Evolutionary conservation across 2,888 invertebrate species (phyloP), one percentile per base, ranked within the genome.

Genomic region (Drosophila barbarae): DNA sequence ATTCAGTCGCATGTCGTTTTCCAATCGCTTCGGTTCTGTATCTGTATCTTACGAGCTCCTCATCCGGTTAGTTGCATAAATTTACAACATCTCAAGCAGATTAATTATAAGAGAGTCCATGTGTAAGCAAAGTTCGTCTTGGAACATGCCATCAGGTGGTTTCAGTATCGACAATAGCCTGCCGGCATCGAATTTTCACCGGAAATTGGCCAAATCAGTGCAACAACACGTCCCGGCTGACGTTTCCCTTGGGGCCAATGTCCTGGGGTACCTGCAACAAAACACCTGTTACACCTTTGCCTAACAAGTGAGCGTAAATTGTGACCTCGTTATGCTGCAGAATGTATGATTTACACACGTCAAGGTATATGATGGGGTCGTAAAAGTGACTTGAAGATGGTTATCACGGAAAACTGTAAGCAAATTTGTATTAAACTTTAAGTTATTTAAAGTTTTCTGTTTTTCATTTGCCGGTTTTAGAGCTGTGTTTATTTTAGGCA

Each of bases 201-300:
- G 52, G 52, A 61, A 38, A 63, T 83, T 84, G 69, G 61, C 80
- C 51, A 61, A 82, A 83, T 83, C 66, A 59, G 18, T 35, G 55
- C 44, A 72, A 47, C 49, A 75, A 73, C 82, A 83, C 84, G 82
- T 71, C 41, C 39, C 3, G 13, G 26, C 13, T 18, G 46, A 10
- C 13, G 12, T 52, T 36, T 66, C 8, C 9, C 18, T 23, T 32
- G n/a, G 2, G 42, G 52, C 35, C 38, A 36, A 35, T 56, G 38
- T 53, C 44, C 69, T 46, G 18, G 36, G 56, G 56, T 47, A 46
- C 52, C 49, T 61, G 59, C 57, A 36, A 36, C 44, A 30, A 42
- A 47, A 71, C 77, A 80, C 83, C 79, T 82, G 80, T 66, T 69
- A 66, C 66, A 46, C 38, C 34, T 36, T n/a, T 0, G 21, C 21